These are phyloP conservation scores for Dermolepida albohirtum DNA, from an alignment of 2,888 invertebrate genomes.

Conservation along the genomic window DNA sequence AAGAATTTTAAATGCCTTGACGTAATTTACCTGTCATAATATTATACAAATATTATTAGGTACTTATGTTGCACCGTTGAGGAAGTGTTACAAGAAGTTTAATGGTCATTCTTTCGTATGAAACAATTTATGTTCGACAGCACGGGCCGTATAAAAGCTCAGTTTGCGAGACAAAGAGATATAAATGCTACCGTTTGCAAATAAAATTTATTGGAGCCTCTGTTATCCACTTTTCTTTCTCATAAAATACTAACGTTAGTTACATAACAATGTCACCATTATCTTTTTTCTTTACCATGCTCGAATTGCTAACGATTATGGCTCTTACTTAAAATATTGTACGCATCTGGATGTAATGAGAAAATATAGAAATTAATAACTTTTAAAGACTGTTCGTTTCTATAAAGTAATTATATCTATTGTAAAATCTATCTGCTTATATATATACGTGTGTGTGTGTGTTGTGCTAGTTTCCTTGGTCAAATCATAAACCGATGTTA, in stretches of 20 bases:
- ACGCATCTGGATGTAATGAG: too few relatives aligned
- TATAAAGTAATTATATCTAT: too few relatives aligned
- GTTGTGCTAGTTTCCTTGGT: too few relatives aligned
- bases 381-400: too few relatives aligned
- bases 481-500: too few relatives aligned
- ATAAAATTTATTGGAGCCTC: conserved; percentile 47
- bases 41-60: conserved; percentile 11
- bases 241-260: conserved; percentile 4
- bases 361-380: too few relatives aligned
- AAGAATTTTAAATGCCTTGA: conserved; percentile 17
- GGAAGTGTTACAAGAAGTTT: conserved; percentile 41
- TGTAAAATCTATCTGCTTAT: too few relatives aligned
- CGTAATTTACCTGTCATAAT: conserved; percentile 25
- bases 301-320: not conserved
- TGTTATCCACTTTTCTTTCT: conserved; percentile 22
- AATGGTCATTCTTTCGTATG: conserved; percentile 47
- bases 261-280: not conserved
- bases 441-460: too few relatives aligned
- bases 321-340: too few relatives aligned
- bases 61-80: conserved; percentile 16
- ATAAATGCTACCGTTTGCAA: conserved; percentile 48
- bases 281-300: conserved; percentile 8
- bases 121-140: conserved; percentile 49
- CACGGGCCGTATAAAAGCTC: conserved; percentile 42
- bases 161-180: conserved; percentile 45